Evolutionary conservation across 1,140 invertebrate species (phyloP), one percentile per base, ranked within the genome.

Genomic region (Platyscapa corneri): DNA sequence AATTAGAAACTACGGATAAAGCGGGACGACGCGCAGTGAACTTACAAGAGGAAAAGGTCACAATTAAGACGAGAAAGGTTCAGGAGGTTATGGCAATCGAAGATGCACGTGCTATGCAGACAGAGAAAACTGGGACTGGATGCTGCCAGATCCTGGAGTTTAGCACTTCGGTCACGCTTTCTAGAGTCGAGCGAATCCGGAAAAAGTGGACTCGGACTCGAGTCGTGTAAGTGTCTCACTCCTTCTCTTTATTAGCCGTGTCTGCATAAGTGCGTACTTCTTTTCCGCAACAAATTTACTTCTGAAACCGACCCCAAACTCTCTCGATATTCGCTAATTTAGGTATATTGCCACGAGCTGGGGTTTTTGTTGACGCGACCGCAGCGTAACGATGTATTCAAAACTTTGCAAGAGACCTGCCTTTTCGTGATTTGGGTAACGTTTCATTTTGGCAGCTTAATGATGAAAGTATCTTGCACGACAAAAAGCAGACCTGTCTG

Each of bases 151-250:
- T 79, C 39, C 27, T 3, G 23, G 46, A 82, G 88, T 82, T 77
- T 86, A 85, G 76, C 78, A 74, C 85, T 82, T 88, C 64, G 86
- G 87, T 87, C 86, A 90, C 89, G 89, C 89, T 90, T 90, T 90
- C 89, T 89, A 90, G 75, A 82, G 64, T 49, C 72, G 46, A 87
- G 85, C 86, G 86, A 87, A 87, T 88, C 85, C 88, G 87, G 86
- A 74, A 88, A 89, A 87, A 75, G 56, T n/a, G 75, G 67, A 86
- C 85, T 82, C n/a, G 72, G 60, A 85, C 83, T 82, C 77, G 56
- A 60, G 23, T 60, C 27, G 56, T 10, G 27, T 14, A 60, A 60
- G 23, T 60, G 49, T 53, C 49, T 53, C 49, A 16, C 20, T 27
- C 56, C 2, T 60, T 27, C 56, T 60, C 20, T 60, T 10, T 10